Evolutionary conservation across 2,113 vertebrate species (phyloP), one percentile per base, ranked within the genome.

Genomic region (Sinocyclocheilus anshuiensis): DNA sequence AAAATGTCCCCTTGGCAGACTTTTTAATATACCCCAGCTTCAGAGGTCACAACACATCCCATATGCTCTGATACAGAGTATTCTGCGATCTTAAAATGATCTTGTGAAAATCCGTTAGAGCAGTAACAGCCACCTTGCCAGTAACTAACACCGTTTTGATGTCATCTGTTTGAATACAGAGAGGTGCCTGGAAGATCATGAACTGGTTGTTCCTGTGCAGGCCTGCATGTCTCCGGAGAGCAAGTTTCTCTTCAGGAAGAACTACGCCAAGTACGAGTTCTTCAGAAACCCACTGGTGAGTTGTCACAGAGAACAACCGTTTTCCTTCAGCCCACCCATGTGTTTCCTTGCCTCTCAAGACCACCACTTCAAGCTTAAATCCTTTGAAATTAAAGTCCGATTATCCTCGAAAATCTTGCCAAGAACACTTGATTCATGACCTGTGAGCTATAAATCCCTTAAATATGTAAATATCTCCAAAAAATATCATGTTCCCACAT

Each of bases 251-350:
- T 99, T 99, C 95, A 96, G 97, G 93, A 99, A 99, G 96, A 99
- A 99, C 94, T 99, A 98, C 81, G 98, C 96, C 91, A 99, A 99
- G 94, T 99, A 99, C 0, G 98, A 99, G 95, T 98, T 99, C 93
- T 99, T 99, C 94, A 99, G 96, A 94, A 98, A 96, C 91, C 98
- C 98, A 13, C 88, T 95, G 96, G 98, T 99, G 84, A 90, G 89
- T 36, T 80, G 36, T 84, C 29, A 48, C 57, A 29, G 18, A 33
- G 9, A 84, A 22, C 63, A 84, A 18, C 48, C 10, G 13, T 29
- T 59, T 24, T 16, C 39, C 8, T 78, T 48, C 78, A 59, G 78
- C 50, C 77, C 53, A 59, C 53, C 65, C 48, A 69, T 33, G 71
- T 12, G 29, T 50, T 83, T 67, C 9, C 39, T 81, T 50, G 20